Evolutionary conservation across 2,113 vertebrate genomes (phyloP).

Genomic region (Chamaea fasciata): DNA sequence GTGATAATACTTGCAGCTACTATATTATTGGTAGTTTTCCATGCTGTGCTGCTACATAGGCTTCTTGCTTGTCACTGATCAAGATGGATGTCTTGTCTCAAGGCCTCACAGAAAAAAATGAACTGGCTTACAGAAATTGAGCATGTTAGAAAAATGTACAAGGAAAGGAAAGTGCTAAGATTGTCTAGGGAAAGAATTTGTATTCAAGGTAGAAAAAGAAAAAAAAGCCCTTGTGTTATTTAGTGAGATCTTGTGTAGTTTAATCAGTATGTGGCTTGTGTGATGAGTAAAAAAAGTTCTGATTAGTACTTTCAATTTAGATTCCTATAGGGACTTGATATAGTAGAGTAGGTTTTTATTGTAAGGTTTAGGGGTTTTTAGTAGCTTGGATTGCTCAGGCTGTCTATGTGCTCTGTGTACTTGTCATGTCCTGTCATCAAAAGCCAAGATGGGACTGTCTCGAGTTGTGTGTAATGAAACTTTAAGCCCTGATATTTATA

Average conservation of each 20-base stretch:
- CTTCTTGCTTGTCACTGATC: not conserved
- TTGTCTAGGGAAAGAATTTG: not conserved
- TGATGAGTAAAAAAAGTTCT: not conserved
- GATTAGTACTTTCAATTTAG: not conserved
- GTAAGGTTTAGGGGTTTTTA: accelerated
- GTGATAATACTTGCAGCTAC: accelerated
- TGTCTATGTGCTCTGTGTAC: not conserved
- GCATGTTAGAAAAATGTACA: not conserved
- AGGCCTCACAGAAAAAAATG: not conserved
- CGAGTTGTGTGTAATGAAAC: not conserved
- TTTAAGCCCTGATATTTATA: not conserved
- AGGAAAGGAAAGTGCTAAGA: not conserved
- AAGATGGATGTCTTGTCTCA: not conserved
- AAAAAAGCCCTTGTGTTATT: not conserved
- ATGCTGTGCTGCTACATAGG: not conserved
- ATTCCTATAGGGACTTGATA: not conserved
- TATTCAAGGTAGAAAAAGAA: not conserved
- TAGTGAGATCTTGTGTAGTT: not conserved
- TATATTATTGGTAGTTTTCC: not conserved
- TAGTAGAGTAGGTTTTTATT: not conserved
- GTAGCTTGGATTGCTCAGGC: not conserved
- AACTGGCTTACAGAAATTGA: not conserved
- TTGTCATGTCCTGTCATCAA: not conserved
- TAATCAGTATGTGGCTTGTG: not conserved
- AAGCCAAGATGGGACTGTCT: not conserved